Evolutionary conservation across 2,797 vertebrate species (phyloP), one percentile per base, ranked within the genome.

Genomic region (Oreochromis mossambicus): DNA sequence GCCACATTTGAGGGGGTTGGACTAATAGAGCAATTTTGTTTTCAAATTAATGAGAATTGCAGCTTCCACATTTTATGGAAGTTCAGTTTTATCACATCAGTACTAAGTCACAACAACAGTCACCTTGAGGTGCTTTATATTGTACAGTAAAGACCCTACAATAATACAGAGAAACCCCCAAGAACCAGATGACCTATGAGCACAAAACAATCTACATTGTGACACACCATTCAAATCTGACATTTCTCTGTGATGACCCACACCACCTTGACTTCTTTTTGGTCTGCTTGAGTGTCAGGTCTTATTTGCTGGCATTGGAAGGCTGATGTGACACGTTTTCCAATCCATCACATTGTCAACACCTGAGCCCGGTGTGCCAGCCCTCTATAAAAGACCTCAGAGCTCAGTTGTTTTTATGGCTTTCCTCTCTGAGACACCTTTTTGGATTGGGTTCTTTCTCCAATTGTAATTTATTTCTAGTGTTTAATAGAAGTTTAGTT

Each of bases 1-100:
- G 52, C 52, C 52, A 26, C 21, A 55, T 26, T 55, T 26, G 12
- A 0, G 52, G 52, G 9, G 50, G 52, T 26, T 14, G 13, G 52
- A 55, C 52, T 2, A 26, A 55, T 12, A 26, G 24, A 54, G 21
- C 52, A 54, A 26, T 55, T 0, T 55, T 55, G 0, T 5, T 55
- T 55, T 55, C 21, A 55, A 3, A 14, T 26, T 26, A 55, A 55
- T 55, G 21, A 26, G 0, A 55, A 55, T 26, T 26, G 4, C 2
- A 54, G 52, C 21, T 54, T 26, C 26, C 26, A 26, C 26, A 26
- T 26, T 54, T 54, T 54, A 54, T 0, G 21, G 52, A 54, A 54
- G 52, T 54, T 54, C 12, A 3, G 21, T 54, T 54, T 13, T 54
- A 54, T 54, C 26, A 26, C 26, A 26, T 26, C 26, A 52, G 11